phyloP scores from a whole-genome alignment of 2,113 vertebrate genomes.

The Oceanites oceanicus region DNA sequence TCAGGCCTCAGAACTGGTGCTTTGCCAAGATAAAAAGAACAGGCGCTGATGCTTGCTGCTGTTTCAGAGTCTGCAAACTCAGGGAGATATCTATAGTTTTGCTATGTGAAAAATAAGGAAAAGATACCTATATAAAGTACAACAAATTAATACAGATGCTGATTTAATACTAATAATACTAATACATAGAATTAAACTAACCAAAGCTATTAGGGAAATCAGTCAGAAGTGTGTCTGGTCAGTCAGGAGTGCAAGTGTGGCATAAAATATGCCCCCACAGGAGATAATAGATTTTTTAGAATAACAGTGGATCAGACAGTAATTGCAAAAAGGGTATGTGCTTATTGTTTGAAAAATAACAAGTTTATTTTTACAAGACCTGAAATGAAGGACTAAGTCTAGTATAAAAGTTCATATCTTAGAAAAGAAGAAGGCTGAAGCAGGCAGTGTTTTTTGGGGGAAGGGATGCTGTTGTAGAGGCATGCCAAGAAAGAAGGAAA shows the following conservation, averaged over 20 bases:
- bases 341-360: neutral
- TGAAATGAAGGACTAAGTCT: constrained; percentile 14
- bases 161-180: neutral
- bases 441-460: constrained; percentile 45
- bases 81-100: neutral
- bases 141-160: neutral
- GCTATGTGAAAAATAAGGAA: neutral
- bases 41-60: neutral
- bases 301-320: neutral
- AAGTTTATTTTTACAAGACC: neutral
- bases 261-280: neutral
- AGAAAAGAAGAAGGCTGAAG: constrained; percentile 30
- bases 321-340: neutral
- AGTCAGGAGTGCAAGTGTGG: neutral
- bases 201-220: neutral
- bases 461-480: constrained; percentile 54
- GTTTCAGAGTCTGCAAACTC: neutral
- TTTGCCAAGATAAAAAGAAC: neutral
- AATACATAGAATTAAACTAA: neutral
- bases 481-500: constrained; percentile 66
- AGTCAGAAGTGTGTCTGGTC: neutral
- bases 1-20: neutral
- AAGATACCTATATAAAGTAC: neutral
- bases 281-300: neutral
- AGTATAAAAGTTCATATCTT: constrained; percentile 22